Evolutionary conservation across 37 sponge, comb jelly and placozoan genomes (phyloP).

Genomic region (Aplysina aerophoba): DNA sequence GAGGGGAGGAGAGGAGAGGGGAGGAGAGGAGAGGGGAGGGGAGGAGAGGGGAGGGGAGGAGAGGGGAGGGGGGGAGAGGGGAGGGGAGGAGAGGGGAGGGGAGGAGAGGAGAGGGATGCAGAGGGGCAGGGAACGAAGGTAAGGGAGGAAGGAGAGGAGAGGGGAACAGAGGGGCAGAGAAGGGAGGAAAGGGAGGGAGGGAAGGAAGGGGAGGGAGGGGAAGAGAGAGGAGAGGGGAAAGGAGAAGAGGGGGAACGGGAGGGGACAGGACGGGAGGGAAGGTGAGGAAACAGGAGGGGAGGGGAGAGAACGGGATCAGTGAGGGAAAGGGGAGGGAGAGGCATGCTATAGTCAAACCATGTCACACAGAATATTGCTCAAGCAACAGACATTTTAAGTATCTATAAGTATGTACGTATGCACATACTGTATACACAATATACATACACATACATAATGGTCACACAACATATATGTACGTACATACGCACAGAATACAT

Average conservation of each 20-base stretch:
- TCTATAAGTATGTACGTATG: too few species aligned
- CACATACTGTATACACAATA: slow-evolving; percentile 35
- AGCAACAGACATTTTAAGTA: too few species aligned
- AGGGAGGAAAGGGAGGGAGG: neutral
- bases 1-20: too few species aligned
- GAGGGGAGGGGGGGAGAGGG: neutral
- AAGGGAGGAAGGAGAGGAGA: neutral
- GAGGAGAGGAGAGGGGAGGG: neutral
- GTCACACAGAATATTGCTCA: too few species aligned
- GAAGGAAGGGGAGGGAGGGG: slow-evolving; percentile 16
- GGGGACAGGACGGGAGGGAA: too few species aligned
- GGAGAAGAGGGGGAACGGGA: neutral
- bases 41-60: neutral
- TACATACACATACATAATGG: too few species aligned
- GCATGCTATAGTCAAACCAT: neutral
- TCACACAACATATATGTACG: too few species aligned
- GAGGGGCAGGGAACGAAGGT: too few species aligned
- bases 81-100: neutral
- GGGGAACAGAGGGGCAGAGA: neutral
- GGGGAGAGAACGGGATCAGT: neutral
- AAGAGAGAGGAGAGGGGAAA: slow-evolving; percentile 21
- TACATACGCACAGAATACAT: too few species aligned
- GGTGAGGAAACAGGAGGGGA: neutral
- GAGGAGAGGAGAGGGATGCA: slow-evolving; percentile 27
- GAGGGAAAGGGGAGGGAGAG: neutral